A percentile compares a stretch with the other conserved stretches of the same genome.
phyloP scores from a whole-genome alignment of 2,113 vertebrate species.

The Nesoenas mayeri region DNA sequence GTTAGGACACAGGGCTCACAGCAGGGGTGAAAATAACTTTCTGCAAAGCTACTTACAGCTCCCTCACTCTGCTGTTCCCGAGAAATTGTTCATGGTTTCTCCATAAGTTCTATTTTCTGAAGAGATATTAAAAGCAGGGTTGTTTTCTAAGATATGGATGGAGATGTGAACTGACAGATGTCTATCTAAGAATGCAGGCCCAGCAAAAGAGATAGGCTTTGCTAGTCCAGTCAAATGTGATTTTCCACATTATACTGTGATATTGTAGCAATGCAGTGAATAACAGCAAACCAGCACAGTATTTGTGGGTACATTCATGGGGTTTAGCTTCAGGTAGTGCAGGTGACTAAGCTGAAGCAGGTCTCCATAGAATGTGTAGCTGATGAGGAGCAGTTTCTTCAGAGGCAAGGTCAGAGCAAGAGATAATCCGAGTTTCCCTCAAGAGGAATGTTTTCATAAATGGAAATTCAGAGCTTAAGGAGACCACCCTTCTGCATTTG shows the following conservation, averaged over 20 bases:
- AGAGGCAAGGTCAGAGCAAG: not conserved
- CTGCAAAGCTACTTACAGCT: not conserved
- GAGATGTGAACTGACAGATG: not conserved
- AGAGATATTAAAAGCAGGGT: not conserved
- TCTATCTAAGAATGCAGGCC: not conserved
- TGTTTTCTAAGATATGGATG: not conserved
- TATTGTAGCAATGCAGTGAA: not conserved
- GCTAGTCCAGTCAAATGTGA: not conserved
- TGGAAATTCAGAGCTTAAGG: not conserved
- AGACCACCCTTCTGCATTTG: not conserved
- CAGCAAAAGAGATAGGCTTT: not conserved
- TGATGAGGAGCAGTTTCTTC: not conserved
- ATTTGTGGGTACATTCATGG: not conserved
- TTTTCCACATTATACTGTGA: not conserved
- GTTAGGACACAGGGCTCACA: accelerated
- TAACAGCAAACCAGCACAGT: not conserved
- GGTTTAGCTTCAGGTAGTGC: not conserved
- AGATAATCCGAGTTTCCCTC: not conserved
- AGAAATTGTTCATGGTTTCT: not conserved
- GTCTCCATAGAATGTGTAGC: not conserved
- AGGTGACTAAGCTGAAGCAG: not conserved
- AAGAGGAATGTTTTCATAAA: not conserved
- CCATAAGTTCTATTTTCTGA: not conserved
- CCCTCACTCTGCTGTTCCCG: accelerated
- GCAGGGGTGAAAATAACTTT: not conserved